Base-by-base conservation (phyloP, 2,888 invertebrate genomes). In the Spodoptera littoralis region DNA sequence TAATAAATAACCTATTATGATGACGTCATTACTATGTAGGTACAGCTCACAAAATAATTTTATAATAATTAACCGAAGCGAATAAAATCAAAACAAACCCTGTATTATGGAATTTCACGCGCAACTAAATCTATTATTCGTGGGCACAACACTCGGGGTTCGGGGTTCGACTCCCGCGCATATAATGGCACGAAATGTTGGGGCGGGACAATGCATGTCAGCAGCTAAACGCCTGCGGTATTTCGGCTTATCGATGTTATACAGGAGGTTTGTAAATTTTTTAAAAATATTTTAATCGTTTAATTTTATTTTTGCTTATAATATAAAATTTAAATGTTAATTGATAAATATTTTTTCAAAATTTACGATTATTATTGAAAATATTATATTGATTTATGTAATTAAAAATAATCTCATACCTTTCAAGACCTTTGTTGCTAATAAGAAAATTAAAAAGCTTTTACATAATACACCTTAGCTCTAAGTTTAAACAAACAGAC, bases 141-240 rank as follows among this genome's bases (percentile, higher is more conserved):
- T 84, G 88, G 86, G 86, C 85, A 88, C 84, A 88, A 89, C 88
- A 87, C 71, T 77, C 68, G 63, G 74, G 79, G 77, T 69, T 63
- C 69, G 61, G 78, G 65, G 72, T 69, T 83, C 85, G 74, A 87
- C 85, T 89, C 89, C 85, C 81, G 89, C 89, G 90, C 89, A 84
- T 58, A 76, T 70, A 65, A 77, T 76, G 54, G 41, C 71, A 56
- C 70, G 81, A 81, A 81, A 72, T 79, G 69, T 77, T 83, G 87
- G 88, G 88, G 82, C 82, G 82, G 80, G 76, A 93, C 93, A 93
- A 94, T 91, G 77, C 75, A 79, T 87, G 92, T 90, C 93, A 85
- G 88, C 88, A 86, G 89, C 91, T 93, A 93, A 93, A 92, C 92
- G 93, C 93, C 93, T 90, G 93, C 91, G 92, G 93, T 91, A 84